Conservation (phyloP, 1,140 invertebrate genomes). For the Phenacoccus solenopsis region DNA sequence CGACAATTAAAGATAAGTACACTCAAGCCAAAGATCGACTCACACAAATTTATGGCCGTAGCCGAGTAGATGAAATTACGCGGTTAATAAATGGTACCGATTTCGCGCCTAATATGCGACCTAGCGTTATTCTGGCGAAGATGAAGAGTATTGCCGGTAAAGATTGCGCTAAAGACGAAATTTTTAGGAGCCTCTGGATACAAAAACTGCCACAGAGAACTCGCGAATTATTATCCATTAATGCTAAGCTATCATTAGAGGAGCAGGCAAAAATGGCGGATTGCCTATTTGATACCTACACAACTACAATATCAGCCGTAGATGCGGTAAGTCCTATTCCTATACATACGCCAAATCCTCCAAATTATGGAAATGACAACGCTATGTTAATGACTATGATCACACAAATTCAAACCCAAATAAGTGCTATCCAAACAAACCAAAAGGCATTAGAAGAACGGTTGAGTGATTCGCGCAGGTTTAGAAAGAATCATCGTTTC, state of each 20-base stretch:
- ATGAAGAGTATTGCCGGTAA: neutral
- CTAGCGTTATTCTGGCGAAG: neutral
- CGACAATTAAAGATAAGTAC: neutral
- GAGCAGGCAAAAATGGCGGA: neutral
- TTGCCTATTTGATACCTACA: neutral
- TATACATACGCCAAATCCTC: neutral
- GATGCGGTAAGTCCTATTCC: neutral
- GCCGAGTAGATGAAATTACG: neutral
- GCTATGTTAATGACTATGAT: neutral
- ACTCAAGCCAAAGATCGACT: neutral
- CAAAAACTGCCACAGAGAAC: neutral
- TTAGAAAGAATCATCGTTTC: neutral
- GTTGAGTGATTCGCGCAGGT: neutral
- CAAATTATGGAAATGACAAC: neutral
- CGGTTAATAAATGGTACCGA: neutral
- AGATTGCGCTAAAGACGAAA: neutral
- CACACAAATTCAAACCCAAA: neutral
- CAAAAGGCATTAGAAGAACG: neutral
- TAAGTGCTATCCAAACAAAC: neutral
- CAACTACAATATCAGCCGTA: neutral
- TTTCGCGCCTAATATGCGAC: neutral
- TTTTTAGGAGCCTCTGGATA: neutral
- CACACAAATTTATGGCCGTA: neutral
- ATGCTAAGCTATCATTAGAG: neutral
- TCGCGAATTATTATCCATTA: neutral